These are phyloP conservation scores for Adelges cooleyi DNA, from an alignment of 1,140 invertebrate genomes.

Conservation along the genomic window DNA sequence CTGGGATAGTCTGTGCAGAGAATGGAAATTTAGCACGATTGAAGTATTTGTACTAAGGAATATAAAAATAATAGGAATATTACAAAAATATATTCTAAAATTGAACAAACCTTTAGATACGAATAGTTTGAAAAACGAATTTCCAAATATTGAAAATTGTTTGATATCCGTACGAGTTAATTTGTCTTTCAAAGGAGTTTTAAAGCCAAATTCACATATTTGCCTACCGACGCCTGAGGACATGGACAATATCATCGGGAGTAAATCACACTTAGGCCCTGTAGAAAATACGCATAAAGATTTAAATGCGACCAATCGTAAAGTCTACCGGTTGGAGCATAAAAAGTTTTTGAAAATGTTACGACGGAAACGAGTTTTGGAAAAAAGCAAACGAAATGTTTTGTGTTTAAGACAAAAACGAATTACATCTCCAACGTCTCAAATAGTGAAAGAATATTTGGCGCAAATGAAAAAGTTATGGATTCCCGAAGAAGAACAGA, in stretches of 20 bases:
- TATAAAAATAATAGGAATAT: neutral
- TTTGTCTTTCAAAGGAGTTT: constrained; percentile 31
- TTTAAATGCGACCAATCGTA: constrained; percentile 42
- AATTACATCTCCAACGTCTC: constrained; percentile 33
- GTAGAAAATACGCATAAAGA: constrained; percentile 32
- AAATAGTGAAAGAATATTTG: constrained; percentile 43
- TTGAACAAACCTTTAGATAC: neutral
- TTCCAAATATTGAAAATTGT: constrained; percentile 20
- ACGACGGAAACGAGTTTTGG: constrained; percentile 43
- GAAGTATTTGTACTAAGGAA: neutral
- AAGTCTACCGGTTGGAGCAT: constrained; percentile 46
- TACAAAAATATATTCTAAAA: neutral
- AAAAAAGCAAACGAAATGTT: constrained; percentile 39
- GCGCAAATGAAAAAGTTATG: constrained; percentile 54
- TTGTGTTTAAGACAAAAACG: constrained; percentile 15
- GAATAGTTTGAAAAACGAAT: neutral
- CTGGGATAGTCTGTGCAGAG: constrained; percentile 56
- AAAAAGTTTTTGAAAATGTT: constrained; percentile 46
- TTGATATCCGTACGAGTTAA: constrained; percentile 34
- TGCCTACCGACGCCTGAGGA: constrained; percentile 32
- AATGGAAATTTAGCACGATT: constrained; percentile 45
- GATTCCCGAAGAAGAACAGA: constrained; percentile 46
- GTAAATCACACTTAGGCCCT: constrained; percentile 10
- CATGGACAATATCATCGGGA: neutral
- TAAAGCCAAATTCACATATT: constrained; percentile 33